Conservation (phyloP, 2,113 vertebrate genomes). For the Raja brachyura region DNA sequence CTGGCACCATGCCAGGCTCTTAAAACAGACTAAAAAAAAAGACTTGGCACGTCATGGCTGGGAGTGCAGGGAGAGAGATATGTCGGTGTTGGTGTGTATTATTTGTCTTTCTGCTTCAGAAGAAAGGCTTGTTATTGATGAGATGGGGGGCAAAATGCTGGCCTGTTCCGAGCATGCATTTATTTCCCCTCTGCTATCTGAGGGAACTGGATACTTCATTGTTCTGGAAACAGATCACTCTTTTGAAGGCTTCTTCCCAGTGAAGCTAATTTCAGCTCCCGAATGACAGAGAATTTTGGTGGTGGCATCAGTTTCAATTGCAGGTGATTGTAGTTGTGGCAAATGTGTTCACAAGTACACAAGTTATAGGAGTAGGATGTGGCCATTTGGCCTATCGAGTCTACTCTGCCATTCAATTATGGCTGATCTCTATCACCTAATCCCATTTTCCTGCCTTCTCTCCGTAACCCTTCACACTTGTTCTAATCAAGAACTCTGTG, state of each 20-base stretch:
- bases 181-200: background rate
- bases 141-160: background rate
- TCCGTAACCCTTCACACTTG: too few relatives aligned
- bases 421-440: too few relatives aligned
- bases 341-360: background rate
- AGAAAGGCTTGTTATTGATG: slow-evolving; percentile 4
- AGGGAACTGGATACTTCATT: background rate
- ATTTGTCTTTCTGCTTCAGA: slow-evolving; percentile 18
- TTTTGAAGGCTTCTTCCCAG: background rate
- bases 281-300: background rate
- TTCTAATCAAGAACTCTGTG: too few relatives aligned
- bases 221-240: background rate
- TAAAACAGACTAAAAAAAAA: slow-evolving; percentile 27
- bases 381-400: too few relatives aligned
- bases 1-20: background rate
- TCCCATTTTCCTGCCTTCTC: too few relatives aligned
- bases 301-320: background rate
- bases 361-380: too few relatives aligned
- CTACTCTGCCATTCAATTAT: too few relatives aligned
- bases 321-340: background rate
- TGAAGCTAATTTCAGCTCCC: background rate
- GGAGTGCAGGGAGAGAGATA: slow-evolving; percentile 3
- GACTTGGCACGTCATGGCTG: background rate
- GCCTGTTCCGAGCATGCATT: background rate
- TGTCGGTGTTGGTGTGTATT: background rate